These are phyloP conservation scores for Malurus splendens DNA, from an alignment of 2,797 vertebrate species.

Conservation along the genomic window DNA sequence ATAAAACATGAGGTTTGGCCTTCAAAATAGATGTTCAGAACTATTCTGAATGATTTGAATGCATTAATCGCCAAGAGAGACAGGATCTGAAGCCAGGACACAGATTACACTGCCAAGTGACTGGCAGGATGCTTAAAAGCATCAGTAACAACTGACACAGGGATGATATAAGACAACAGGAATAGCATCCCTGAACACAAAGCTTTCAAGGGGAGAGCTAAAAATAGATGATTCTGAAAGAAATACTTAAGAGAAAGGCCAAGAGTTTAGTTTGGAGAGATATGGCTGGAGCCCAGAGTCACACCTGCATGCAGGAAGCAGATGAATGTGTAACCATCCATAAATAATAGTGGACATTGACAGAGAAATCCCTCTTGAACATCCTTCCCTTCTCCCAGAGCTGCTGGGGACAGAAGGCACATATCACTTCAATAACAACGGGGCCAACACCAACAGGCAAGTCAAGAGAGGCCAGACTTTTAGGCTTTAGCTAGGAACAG, in stretches of 20 bases:
- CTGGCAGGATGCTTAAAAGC: neutral
- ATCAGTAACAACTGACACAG: neutral
- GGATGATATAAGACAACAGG: neutral
- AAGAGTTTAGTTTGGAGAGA: neutral
- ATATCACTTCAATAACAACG: neutral
- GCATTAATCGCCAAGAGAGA: neutral
- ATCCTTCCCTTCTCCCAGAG: neutral
- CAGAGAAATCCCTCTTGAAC: neutral
- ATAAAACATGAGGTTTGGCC: neutral
- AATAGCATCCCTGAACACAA: neutral
- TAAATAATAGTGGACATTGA: neutral
- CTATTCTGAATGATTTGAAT: neutral
- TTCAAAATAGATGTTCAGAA: neutral
- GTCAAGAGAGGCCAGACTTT: neutral
- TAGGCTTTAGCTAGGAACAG: neutral
- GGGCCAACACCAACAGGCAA: neutral
- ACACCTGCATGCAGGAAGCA: neutral
- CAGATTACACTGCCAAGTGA: neutral
- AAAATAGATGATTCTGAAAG: neutral
- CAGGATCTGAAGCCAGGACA: neutral
- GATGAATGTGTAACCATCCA: neutral
- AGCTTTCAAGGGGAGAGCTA: neutral
- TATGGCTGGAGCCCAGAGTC: neutral
- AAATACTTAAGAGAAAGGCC: neutral
- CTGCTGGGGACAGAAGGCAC: neutral